Evolutionary conservation across 2,888 invertebrate species (phyloP), one percentile per base, ranked within the genome.

Genomic region (Seira ritae): DNA sequence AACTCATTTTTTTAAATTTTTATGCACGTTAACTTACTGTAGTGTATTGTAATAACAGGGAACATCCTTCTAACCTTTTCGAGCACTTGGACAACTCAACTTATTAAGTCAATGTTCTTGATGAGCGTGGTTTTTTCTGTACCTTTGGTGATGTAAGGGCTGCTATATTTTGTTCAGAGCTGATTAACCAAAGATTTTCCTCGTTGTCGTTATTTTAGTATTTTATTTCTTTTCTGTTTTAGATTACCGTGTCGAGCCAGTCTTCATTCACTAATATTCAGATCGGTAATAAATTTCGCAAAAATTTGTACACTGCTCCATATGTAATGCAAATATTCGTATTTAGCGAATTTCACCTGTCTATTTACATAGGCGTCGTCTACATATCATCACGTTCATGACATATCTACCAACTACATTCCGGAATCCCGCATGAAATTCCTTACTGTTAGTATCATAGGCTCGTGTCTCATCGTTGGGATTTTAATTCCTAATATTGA

Each of bases 121-220:
- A 92, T 98, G 89, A 98, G 98, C 0, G 94, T 99, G 37, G 98
- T 98, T 17, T 96, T 98, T 90, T 98, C 98, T 90, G 98, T 99
- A 92, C 99, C 99, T 0, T 93, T 99, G 86, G 96, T 98, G 89
- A 96, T 99, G 80, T 80, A 42, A 74, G 80, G 42, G 12, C 8
- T 22, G 20, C 8, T 31, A 31, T 31, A n/a, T n/a, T n/a, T n/a
- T n/a, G n/a, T n/a, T n/a, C n/a, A n/a, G n/a, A n/a, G n/a, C n/a
- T n/a, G n/a, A n/a, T n/a, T n/a, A n/a, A n/a, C n/a, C n/a, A n/a
- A n/a, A n/a, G n/a, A n/a, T n/a, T n/a, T n/a, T n/a, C n/a, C n/a
- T n/a, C n/a, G n/a, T n/a, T n/a, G n/a, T n/a, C n/a, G n/a, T n/a
- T n/a, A n/a, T n/a, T n/a, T n/a, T 20, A 65, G 22, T 20, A 65